phyloP scores from a whole-genome alignment of 2,888 invertebrate species.

The Seladonia tumulorum region DNA sequence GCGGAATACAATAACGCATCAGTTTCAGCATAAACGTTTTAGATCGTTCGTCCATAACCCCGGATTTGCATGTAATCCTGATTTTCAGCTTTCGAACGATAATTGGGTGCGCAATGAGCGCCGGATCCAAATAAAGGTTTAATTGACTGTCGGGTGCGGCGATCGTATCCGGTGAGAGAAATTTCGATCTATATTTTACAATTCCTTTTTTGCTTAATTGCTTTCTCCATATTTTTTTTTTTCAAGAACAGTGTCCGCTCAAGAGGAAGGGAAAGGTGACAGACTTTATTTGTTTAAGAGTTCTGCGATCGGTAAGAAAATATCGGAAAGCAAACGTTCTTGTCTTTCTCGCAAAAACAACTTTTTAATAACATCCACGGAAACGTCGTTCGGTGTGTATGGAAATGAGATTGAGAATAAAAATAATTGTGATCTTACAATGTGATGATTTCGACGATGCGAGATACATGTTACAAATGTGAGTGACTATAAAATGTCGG shows the following conservation, averaged over 20 bases:
- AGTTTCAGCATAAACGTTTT: neutral
- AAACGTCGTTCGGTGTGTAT: neutral
- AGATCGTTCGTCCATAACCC: neutral
- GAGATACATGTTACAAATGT: neutral
- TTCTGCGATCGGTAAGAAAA: neutral
- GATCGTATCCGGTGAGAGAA: neutral
- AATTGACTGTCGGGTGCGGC: neutral
- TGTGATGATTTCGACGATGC: neutral
- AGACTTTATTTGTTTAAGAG: neutral
- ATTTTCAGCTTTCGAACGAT: neutral
- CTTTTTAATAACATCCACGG: neutral
- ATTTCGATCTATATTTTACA: neutral
- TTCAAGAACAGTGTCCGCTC: neutral
- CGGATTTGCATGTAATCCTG: neutral
- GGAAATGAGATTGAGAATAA: neutral
- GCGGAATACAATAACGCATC: too few relatives aligned
- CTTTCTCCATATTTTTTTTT: conserved; percentile 1
- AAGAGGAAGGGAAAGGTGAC: neutral
- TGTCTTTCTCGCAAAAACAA: neutral
- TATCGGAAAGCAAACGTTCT: neutral
- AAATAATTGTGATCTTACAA: neutral
- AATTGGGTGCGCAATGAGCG: neutral
- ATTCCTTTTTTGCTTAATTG: neutral
- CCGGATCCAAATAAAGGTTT: neutral
- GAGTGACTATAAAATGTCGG: neutral